Conservation (phyloP, 2,113 vertebrate genomes). For the Burhinus bistriatus region DNA sequence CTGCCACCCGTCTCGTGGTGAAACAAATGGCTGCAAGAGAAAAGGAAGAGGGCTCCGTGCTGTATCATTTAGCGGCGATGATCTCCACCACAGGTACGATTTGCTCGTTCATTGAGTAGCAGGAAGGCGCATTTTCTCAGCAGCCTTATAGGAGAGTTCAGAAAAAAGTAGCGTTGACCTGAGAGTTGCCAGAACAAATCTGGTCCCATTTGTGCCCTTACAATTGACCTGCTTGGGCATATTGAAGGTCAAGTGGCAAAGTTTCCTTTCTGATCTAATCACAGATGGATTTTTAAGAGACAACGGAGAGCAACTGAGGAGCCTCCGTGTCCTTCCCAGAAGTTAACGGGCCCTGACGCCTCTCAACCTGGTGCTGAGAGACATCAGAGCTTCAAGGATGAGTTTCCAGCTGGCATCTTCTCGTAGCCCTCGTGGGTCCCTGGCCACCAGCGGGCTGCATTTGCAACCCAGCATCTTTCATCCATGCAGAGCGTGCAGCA, state of each 20-base stretch:
- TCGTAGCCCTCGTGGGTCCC: not conserved
- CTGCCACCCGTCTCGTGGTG: not conserved
- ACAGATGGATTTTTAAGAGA: conserved; percentile 19
- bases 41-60: not conserved
- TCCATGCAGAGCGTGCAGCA: rapidly evolving
- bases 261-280: not conserved
- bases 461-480: not conserved
- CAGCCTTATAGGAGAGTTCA: not conserved
- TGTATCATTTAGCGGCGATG: not conserved
- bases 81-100: not conserved
- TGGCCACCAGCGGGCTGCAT: not conserved
- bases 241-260: not conserved
- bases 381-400: not conserved
- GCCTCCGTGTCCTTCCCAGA: not conserved
- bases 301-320: not conserved
- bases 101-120: not conserved
- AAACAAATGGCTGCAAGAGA: not conserved
- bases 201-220: not conserved
- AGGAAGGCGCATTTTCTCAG: not conserved
- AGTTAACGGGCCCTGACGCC: conserved; percentile 18
- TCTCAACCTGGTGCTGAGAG: not conserved
- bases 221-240: not conserved
- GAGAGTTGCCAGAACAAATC: not conserved
- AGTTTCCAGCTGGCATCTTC: not conserved
- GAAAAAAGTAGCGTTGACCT: not conserved